Conservation (phyloP, 2,797 vertebrate species). For the Amniataba percoides region DNA sequence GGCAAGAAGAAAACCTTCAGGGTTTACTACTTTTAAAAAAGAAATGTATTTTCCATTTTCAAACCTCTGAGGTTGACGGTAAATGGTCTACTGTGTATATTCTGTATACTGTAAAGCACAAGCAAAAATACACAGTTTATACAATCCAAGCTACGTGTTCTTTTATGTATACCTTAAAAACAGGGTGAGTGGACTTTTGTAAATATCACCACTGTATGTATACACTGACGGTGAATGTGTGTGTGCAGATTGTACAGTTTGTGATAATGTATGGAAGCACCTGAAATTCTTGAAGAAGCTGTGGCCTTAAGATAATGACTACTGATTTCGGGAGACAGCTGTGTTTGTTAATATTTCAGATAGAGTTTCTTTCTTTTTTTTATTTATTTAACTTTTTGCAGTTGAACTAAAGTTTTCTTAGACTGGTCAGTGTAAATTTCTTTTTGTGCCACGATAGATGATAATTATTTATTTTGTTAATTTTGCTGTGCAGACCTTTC, state of each 20-base stretch:
- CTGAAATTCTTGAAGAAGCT: constrained; percentile 14
- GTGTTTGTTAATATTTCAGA: constrained; percentile 9
- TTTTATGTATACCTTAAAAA: constrained; percentile 33
- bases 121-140: constrained; percentile 44
- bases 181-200: constrained; percentile 17
- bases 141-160: constrained; percentile 26
- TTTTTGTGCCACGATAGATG: not conserved
- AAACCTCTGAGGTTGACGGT: constrained; percentile 30
- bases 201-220: constrained; percentile 33
- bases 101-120: constrained; percentile 45
- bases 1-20: constrained; percentile 13
- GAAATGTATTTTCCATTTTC: constrained; percentile 22
- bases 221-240: constrained; percentile 48
- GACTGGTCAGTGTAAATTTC: not conserved
- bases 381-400: not conserved
- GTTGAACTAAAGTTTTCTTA: not conserved
- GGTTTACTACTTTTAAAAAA: not conserved
- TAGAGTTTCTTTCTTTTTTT: not conserved
- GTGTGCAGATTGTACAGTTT: constrained; percentile 33
- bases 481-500: not conserved
- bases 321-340: constrained; percentile 31
- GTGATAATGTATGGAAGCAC: constrained; percentile 21
- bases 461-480: not conserved
- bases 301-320: constrained; percentile 46
- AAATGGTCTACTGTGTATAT: constrained; percentile 24